Evolutionary conservation across 2,888 invertebrate genomes (phyloP).

Genomic region (Altica lythri): DNA sequence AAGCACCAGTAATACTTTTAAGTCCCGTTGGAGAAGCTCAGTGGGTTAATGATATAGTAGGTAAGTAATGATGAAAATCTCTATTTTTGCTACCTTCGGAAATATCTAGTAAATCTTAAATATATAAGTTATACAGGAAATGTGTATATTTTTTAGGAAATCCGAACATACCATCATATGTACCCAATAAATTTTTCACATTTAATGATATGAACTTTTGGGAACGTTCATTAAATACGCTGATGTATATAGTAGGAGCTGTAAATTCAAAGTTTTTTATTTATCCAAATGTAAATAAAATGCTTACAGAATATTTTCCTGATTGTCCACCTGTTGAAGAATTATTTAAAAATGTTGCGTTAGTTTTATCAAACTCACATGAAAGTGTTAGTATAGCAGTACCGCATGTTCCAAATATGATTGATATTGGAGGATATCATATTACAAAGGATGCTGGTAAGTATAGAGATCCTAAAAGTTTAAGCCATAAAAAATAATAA

Average conservation of each 20-base stretch:
- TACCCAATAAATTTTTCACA: constrained; percentile 57
- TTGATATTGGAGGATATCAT: constrained; percentile 65
- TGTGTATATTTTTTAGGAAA: constrained; percentile 60
- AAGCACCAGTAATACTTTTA: constrained; percentile 52
- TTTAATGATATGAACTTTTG: constrained; percentile 60
- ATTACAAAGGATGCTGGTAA: too few relatives aligned
- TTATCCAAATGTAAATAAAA: constrained; percentile 39
- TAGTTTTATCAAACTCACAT: constrained; percentile 54
- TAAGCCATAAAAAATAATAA: too few relatives aligned
- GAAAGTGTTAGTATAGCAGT: constrained; percentile 59
- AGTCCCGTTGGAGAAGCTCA: constrained; percentile 58
- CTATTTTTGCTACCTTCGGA: too few relatives aligned
- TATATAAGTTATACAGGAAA: too few relatives aligned
- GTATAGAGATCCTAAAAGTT: too few relatives aligned
- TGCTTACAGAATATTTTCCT: constrained; percentile 46
- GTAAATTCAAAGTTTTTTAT: constrained; percentile 35
- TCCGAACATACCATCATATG: constrained; percentile 59
- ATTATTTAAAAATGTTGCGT: constrained; percentile 42
- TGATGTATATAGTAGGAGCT: constrained; percentile 33
- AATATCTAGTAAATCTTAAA: too few relatives aligned
- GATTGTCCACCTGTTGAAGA: constrained; percentile 41
- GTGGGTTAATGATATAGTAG: constrained; percentile 59
- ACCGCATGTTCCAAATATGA: constrained; percentile 62
- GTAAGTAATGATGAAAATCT: too few relatives aligned
- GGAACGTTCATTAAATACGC: constrained; percentile 61